phyloP scores from a whole-genome alignment of 2,888 invertebrate genomes.

The Spicauda simplicius region DNA sequence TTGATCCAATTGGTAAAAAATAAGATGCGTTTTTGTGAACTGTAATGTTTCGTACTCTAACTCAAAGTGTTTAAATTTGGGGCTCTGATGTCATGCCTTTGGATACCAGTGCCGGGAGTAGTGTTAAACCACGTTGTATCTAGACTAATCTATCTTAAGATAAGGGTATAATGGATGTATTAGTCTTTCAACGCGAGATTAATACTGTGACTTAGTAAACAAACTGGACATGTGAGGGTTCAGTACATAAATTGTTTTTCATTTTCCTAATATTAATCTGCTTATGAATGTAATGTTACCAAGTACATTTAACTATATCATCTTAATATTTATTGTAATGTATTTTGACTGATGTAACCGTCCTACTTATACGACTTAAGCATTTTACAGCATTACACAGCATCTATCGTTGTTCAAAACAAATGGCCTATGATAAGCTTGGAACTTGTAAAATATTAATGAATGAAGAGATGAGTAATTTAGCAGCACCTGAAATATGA shows the following conservation, averaged over 20 bases:
- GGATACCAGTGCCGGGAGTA: background rate
- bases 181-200: background rate
- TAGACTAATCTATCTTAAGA: constrained; percentile 22
- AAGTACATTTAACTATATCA: background rate
- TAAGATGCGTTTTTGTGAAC: constrained; percentile 10
- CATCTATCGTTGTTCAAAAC: background rate
- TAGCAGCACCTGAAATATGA: background rate
- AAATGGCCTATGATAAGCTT: background rate
- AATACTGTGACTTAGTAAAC: constrained; percentile 1
- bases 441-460: background rate
- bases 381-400: background rate
- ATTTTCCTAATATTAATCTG: background rate
- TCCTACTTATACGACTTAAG: background rate
- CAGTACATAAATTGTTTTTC: background rate
- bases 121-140: background rate
- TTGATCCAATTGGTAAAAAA: constrained; percentile 16
- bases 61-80: constrained; percentile 6
- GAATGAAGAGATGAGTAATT: constrained; percentile 3
- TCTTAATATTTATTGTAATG: background rate
- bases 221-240: background rate
- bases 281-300: no score
- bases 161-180: constrained; percentile 8
- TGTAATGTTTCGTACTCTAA: background rate
- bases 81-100: constrained; percentile 17
- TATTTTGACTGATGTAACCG: background rate